Evolutionary conservation across 2,113 vertebrate genomes (phyloP).

Genomic region (Chionomys nivalis): DNA sequence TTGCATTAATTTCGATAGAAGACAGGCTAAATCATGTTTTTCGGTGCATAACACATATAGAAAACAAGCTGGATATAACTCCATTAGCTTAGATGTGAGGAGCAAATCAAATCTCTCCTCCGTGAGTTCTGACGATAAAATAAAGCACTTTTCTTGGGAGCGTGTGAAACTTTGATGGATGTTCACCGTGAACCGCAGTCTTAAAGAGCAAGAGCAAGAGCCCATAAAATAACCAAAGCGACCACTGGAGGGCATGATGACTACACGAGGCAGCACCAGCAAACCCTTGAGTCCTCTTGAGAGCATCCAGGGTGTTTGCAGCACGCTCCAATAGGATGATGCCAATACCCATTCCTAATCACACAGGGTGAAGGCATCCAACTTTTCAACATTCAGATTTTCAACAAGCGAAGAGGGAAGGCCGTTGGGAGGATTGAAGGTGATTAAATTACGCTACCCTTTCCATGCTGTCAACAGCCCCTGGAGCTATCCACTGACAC

Average conservation of each 20-base stretch:
- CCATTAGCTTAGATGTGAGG: slow-evolving; percentile 76
- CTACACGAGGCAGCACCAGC: not conserved
- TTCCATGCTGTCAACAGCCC: not conserved
- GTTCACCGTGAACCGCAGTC: not conserved
- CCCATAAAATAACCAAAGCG: slow-evolving; percentile 9
- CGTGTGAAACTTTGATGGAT: slow-evolving; percentile 22
- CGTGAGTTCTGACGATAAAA: slow-evolving; percentile 62
- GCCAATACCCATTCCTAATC: slow-evolving; percentile 36
- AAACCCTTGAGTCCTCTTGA: not conserved
- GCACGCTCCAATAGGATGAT: not conserved
- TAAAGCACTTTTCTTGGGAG: slow-evolving; percentile 65
- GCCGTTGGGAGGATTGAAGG: not conserved
- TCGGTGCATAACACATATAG: slow-evolving; percentile 74
- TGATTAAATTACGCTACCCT: not conserved
- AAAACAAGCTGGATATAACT: slow-evolving; percentile 78
- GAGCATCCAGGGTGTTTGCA: not conserved
- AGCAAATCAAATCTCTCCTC: slow-evolving; percentile 73
- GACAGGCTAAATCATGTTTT: slow-evolving; percentile 79
- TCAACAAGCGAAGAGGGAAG: not conserved
- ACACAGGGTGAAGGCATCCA: slow-evolving; percentile 30
- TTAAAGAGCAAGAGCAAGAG: not conserved
- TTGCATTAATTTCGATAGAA: slow-evolving; percentile 77
- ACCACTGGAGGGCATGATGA: slow-evolving; percentile 59
- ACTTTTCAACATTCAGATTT: slow-evolving; percentile 1
- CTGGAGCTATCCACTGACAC: not conserved